A percentile compares a stretch with the other conserved stretches of the same genome.
phyloP scores from a whole-genome alignment of 2,113 vertebrate species.

The Tragulus kanchil region DNA sequence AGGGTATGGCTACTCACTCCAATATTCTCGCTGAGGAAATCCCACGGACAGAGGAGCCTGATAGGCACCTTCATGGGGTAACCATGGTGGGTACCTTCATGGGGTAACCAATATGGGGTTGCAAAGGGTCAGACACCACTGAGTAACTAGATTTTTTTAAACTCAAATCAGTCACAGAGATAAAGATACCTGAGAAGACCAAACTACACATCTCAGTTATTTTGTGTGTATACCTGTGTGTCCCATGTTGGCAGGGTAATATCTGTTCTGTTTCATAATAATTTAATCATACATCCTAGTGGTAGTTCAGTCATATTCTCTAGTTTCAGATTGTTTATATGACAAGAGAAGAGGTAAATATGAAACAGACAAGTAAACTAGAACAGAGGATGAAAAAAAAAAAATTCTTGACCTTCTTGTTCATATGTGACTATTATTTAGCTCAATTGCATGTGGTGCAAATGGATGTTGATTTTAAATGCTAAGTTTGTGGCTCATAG shows the following conservation, averaged over 20 bases:
- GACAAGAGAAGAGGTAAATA: conserved; percentile 32
- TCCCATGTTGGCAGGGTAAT: background rate
- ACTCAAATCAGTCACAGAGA: background rate
- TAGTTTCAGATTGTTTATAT: conserved; percentile 30
- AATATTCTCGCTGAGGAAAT: background rate
- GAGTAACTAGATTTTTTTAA: background rate
- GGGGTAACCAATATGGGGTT: background rate
- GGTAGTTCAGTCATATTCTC: conserved; percentile 30
- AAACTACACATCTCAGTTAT: background rate
- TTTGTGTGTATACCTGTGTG: background rate
- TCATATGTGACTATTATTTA: conserved; percentile 32
- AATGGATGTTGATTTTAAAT: conserved; percentile 53
- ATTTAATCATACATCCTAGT: background rate
- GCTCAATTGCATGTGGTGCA: background rate
- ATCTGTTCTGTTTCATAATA: background rate
- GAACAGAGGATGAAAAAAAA: background rate
- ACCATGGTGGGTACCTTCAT: no score
- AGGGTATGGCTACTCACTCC: background rate
- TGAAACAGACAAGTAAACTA: background rate
- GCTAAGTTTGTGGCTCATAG: background rate
- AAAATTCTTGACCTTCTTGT: conserved; percentile 2
- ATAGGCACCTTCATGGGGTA: background rate
- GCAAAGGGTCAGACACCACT: background rate
- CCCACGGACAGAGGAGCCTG: background rate
- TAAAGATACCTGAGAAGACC: background rate